Evolutionary conservation across 2,113 vertebrate genomes (phyloP), one percentile per base, ranked within the genome.

Genomic region (Laticauda colubrina): DNA sequence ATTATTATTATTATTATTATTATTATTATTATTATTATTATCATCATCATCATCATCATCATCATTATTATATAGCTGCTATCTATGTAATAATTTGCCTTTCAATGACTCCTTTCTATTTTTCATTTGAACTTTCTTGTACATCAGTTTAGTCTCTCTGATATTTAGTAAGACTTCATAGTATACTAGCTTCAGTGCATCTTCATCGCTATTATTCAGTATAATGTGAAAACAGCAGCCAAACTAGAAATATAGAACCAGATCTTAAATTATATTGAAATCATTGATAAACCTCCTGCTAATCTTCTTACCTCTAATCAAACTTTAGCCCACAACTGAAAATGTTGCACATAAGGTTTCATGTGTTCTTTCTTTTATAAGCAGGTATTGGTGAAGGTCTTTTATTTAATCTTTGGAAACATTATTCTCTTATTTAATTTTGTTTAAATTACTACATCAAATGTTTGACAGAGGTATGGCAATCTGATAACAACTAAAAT

Each of bases 281-380:
- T 89, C 26, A 64, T 85, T 23, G 93, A 61, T n/a, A 94, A 95
- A 95, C 1, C 53, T 4, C 11, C 61, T 55, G 55, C 1, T 91
- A 91, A 95, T 96, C 95, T 95, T 26, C 75, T 81, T 91, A 93
- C 45, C 29, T 64, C 61, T 87, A 34, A 92, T 34, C 0, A 87
- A 90, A 54, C 64, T 51, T 88, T 91, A 7, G 3, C 87, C 3
- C 64, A 5, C 15, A 86, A 26, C 12, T 15, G 20, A 89, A 64
- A 34, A 0, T 20, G 43, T 34, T 59, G 69, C 4, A 89, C 2
- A 92, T 93, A 88, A 85, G 56, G 45, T 57, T 26, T 4, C 26
- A 69, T 4, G 20, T 11, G 0, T 0, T 8, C 10, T 39, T 91
- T 61, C 8, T 20, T 94, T 88, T 89, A 53, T 94, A 53, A 94